Conservation (phyloP, 2,797 vertebrate species). For the Sebastiscus albofasciatus region DNA sequence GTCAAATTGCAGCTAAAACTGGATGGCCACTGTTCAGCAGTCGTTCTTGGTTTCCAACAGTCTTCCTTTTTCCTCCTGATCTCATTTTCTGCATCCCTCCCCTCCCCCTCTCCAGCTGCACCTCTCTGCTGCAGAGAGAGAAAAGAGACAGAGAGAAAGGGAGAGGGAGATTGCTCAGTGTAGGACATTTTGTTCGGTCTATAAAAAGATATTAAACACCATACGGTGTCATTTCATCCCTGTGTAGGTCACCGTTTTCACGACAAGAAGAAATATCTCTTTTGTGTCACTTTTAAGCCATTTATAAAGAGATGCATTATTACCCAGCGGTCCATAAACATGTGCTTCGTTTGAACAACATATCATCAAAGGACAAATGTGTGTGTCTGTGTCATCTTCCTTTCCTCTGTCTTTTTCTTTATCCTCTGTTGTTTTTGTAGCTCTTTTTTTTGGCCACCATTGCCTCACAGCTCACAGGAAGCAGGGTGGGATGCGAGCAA, state of each 20-base stretch:
- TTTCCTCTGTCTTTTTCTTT: conserved; percentile 16
- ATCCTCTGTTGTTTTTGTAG: conserved; percentile 49
- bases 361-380: not conserved
- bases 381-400: not conserved
- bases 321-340: not conserved
- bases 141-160: conserved; percentile 52
- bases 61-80: conserved; percentile 61
- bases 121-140: conserved; percentile 71
- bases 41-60: conserved; percentile 45
- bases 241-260: not conserved
- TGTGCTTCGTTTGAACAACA: conserved; percentile 1
- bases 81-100: conserved; percentile 72
- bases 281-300: not conserved
- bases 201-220: conserved; percentile 36
- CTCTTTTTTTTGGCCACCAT: conserved; percentile 43
- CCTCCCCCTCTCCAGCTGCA: conserved; percentile 84
- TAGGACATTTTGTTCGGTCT: conserved; percentile 53
- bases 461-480: conserved; percentile 48
- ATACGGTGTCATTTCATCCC: conserved; percentile 3
- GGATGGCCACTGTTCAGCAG: conserved; percentile 15
- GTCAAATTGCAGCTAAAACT: not conserved
- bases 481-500: conserved; percentile 72
- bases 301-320: not conserved
- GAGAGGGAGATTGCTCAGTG: conserved; percentile 47
- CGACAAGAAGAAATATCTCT: not conserved